phyloP scores from a whole-genome alignment of 2,888 invertebrate genomes.

The Agrotis puta region DNA sequence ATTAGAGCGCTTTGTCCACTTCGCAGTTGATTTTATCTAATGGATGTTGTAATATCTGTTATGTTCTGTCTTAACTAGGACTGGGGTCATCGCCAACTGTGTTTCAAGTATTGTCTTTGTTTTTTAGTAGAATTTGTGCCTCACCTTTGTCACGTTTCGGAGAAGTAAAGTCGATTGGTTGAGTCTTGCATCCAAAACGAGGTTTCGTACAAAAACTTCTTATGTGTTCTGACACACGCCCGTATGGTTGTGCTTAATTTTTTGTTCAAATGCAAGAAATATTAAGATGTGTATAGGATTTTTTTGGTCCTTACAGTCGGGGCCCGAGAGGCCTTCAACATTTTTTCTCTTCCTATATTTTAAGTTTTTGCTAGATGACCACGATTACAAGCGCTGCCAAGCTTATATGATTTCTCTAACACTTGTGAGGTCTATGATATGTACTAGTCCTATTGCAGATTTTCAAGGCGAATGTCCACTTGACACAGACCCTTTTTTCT shows the following conservation, averaged over 20 bases:
- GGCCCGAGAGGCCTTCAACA: conserved; percentile 2
- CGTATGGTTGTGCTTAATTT: conserved; percentile 36
- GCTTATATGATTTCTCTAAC: too few species aligned
- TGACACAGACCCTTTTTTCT: background rate
- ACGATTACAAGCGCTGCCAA: conserved; percentile 7
- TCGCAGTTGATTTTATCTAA: conserved; percentile 69
- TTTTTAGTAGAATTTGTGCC: conserved; percentile 24
- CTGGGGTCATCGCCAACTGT: conserved; percentile 34
- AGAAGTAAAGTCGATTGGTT: conserved; percentile 75
- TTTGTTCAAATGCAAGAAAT: conserved; percentile 31
- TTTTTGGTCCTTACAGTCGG: conserved; percentile 31
- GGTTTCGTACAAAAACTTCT: conserved; percentile 54
- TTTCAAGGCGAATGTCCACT: background rate
- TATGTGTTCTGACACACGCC: conserved; percentile 9
- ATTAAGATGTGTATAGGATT: conserved; percentile 15
- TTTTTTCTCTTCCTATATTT: conserved; percentile 39
- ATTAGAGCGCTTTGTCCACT: conserved; percentile 62
- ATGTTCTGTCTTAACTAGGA: conserved; percentile 50
- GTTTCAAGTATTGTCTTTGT: conserved; percentile 32
- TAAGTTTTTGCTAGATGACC: conserved; percentile 24
- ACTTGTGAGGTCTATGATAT: background rate
- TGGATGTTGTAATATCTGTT: conserved; percentile 60
- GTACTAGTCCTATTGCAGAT: background rate
- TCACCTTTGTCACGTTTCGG: conserved; percentile 81
- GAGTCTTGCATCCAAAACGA: conserved; percentile 80